Evolutionary conservation across 2,113 vertebrate species (phyloP).

Genomic region (Garra rufa): DNA sequence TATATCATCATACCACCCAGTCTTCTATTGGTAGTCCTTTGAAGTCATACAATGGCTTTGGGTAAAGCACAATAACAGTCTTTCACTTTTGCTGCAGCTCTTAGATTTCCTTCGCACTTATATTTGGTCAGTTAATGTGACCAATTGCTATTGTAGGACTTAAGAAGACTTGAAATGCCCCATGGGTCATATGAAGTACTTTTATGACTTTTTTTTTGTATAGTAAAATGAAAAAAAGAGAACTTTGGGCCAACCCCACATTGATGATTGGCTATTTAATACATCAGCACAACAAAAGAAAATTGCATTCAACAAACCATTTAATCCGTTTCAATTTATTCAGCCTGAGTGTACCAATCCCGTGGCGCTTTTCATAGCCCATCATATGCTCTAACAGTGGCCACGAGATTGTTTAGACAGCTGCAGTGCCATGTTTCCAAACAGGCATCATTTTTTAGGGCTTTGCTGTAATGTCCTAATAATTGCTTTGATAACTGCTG

Average conservation of each 20-base stretch:
- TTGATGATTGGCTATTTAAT: not conserved
- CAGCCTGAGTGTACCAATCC: slow-evolving; percentile 59
- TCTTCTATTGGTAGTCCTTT: too few relatives aligned
- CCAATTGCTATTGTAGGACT: not conserved
- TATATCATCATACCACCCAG: too few relatives aligned
- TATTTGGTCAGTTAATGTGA: not conserved
- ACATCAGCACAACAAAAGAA: not conserved
- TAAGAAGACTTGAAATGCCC: not conserved
- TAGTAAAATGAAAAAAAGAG: not conserved
- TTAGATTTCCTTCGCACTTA: not conserved
- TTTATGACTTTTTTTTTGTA: not conserved
- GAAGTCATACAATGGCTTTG: too few relatives aligned
- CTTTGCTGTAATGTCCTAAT: slow-evolving; percentile 50
- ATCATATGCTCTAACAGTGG: slow-evolving; percentile 64
- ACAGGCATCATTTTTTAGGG: slow-evolving; percentile 58
- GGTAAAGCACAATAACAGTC: not conserved
- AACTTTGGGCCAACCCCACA: not conserved
- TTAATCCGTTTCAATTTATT: slow-evolving; percentile 69
- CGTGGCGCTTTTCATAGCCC: slow-evolving; percentile 57
- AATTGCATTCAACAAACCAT: not conserved
- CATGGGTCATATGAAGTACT: not conserved
- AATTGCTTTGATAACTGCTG: slow-evolving; percentile 43
- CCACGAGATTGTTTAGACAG: slow-evolving; percentile 62
- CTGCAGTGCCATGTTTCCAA: slow-evolving; percentile 54
- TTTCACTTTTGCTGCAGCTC: not conserved